Evolutionary conservation across 2,113 vertebrate species (phyloP), one percentile per base, ranked within the genome.

Genomic region (Chloropsis cyanopogon): DNA sequence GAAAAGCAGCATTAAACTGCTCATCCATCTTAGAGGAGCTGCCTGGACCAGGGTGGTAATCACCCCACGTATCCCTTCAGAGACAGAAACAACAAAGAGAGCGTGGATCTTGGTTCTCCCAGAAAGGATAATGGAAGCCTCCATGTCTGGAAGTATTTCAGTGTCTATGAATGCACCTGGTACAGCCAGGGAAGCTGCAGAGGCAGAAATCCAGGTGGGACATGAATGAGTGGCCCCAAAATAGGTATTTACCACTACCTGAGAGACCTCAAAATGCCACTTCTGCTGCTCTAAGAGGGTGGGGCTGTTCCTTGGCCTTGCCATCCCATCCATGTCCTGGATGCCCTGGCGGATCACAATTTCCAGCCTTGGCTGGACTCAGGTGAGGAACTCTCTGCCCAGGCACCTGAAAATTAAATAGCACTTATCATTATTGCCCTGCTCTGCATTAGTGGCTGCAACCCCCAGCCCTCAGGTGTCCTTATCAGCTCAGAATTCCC

Each of bases 171-270:
- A 10, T 41, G n/a, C 20, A 72, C 15, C 84, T 82, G 41, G 29
- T 23, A 31, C 12, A 46, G 31, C 52, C 68, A 80, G 46, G 18
- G 63, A 17, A 84, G 69, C 3, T 4, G 4, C 26, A 42, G 7
- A 44, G 80, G 61, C 39, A 87, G 39, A 71, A 41, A 88, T 17
- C 15, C 28, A 60, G 22, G 26, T n/a, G 22, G 22, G 19, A 41
- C 4, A 11, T 69, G 19, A 66, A 64, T 0, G 1, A 56, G 15
- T 14, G 56, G 61, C 23, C 54, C 46, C 9, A 39, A 47, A 2
- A 4, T 3, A 28, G 0, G 3, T 44, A 4, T 61, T 73, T 37
- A 26, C 2, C 13, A 12, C 4, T 24, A 4, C 16, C 24, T 70
- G 39, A 61, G n/a, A 56, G 57, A 41, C 8, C 13, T 28, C 31